Conservation (phyloP, 1,140 invertebrate species). For the Meloidogyne floridensis region DNA sequence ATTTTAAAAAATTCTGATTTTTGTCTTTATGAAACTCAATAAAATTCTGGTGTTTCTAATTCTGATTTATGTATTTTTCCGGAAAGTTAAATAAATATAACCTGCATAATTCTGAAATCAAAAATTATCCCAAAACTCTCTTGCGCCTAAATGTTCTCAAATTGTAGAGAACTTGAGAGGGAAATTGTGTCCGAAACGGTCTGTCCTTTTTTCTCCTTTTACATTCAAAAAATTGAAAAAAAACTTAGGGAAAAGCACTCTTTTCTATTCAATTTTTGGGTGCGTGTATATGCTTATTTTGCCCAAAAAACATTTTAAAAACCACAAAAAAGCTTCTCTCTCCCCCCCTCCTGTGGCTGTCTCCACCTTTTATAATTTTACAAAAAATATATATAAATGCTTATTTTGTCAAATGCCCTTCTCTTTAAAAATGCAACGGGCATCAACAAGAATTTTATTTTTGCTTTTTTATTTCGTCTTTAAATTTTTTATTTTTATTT, state of each 20-base stretch:
- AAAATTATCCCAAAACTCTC: too few relatives aligned
- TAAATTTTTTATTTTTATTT: not conserved
- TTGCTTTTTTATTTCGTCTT: too few relatives aligned
- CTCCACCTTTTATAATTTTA: not conserved
- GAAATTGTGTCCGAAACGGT: too few relatives aligned
- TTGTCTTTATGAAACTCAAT: too few relatives aligned
- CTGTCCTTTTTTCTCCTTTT: not conserved
- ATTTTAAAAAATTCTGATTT: too few relatives aligned
- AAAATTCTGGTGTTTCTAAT: too few relatives aligned
- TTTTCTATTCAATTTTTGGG: not conserved
- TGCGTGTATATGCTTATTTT: not conserved
- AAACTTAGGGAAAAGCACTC: not conserved
- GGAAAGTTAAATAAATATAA: too few relatives aligned
- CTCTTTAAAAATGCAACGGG: not conserved
- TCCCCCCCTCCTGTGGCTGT: not conserved
- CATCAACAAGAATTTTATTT: not conserved
- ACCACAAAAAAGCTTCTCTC: not conserved
- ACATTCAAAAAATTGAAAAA: not conserved
- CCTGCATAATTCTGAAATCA: too few relatives aligned
- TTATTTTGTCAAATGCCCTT: conserved; percentile 5
- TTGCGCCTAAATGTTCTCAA: not conserved
- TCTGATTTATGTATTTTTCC: too few relatives aligned
- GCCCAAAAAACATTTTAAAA: not conserved
- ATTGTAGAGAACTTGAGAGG: too few relatives aligned
- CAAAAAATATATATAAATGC: not conserved